Conservation (phyloP, 2,888 invertebrate species). For the Ophion ventricosus region DNA sequence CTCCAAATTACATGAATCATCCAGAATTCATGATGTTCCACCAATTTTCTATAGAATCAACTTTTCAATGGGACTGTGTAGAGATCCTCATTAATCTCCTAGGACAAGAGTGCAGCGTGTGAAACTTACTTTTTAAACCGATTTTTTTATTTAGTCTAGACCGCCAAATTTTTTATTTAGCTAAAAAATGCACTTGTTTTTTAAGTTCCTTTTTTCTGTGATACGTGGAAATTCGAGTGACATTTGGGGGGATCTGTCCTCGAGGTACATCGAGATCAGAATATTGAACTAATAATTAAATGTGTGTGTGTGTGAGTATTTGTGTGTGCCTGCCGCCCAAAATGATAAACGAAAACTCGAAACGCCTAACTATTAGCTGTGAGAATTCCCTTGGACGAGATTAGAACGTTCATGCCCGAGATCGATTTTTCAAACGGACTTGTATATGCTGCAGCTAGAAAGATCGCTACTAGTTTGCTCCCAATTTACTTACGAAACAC, state of each 20-base stretch:
- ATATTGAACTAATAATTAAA: constrained; percentile 48
- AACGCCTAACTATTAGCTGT: constrained; percentile 51
- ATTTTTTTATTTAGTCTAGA: background rate
- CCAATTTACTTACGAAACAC: constrained; percentile 58
- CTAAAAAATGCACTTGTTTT: constrained; percentile 26
- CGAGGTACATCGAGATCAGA: constrained; percentile 23
- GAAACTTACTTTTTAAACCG: constrained; percentile 16
- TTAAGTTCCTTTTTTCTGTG: constrained; percentile 20
- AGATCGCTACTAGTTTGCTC: constrained; percentile 50
- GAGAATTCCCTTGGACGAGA: constrained; percentile 62
- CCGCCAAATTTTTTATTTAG: background rate
- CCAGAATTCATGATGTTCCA: background rate
- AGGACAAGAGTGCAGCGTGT: constrained; percentile 24
- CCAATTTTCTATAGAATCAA: constrained; percentile 1
- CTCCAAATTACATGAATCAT: background rate
- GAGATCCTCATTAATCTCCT: constrained; percentile 5
- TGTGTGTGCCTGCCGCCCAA: constrained; percentile 60
- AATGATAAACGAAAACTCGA: constrained; percentile 53
- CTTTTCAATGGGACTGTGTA: constrained; percentile 1
- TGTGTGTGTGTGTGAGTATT: constrained; percentile 43
- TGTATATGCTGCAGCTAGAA: constrained; percentile 35
- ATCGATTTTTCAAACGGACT: constrained; percentile 59
- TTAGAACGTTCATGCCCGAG: constrained; percentile 63
- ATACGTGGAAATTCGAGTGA: constrained; percentile 22
- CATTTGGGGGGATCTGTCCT: constrained; percentile 15